phyloP scores from a whole-genome alignment of 2,113 vertebrate genomes.

The Plectropomus leopardus region DNA sequence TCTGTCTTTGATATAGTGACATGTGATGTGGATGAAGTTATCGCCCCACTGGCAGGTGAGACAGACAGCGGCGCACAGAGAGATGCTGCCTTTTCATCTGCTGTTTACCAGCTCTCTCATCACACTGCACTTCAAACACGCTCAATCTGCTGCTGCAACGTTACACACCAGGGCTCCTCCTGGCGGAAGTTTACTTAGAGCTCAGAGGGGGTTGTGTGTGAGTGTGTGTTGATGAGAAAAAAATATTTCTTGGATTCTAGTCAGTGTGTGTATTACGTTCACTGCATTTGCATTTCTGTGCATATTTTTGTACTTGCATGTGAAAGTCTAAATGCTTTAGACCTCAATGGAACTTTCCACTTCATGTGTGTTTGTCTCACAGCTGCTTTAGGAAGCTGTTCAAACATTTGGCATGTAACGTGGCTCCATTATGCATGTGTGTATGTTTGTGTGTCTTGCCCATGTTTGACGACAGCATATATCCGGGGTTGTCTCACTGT shows the following conservation, averaged over 20 bases:
- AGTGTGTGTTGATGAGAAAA: conserved; percentile 45
- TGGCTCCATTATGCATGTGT: conserved; percentile 51
- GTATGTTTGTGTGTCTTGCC: conserved; percentile 55
- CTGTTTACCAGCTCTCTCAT: conserved; percentile 83
- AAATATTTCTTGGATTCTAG: conserved; percentile 58
- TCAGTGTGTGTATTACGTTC: conserved; percentile 46
- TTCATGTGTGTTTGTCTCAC: conserved; percentile 49
- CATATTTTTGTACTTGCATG: conserved; percentile 53
- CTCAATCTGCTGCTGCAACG: conserved; percentile 74
- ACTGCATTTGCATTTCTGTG: conserved; percentile 61
- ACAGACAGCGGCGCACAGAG: conserved; percentile 70
- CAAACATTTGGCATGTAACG: conserved; percentile 66
- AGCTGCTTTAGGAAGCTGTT: conserved; percentile 74
- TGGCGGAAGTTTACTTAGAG: conserved; percentile 73
- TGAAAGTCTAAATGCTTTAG: conserved; percentile 53
- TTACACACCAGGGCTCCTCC: conserved; percentile 70
- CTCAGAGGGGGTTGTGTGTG: conserved; percentile 59
- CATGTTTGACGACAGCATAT: conserved; percentile 55
- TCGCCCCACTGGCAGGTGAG: conserved; percentile 80
- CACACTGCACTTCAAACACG: conserved; percentile 78
- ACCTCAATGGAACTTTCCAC: conserved; percentile 48
- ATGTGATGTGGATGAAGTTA: conserved; percentile 78
- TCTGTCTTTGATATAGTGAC: conserved; percentile 81
- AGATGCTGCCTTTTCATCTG: conserved; percentile 80
- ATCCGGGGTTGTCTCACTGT: conserved; percentile 58